phyloP scores from a whole-genome alignment of 2,888 invertebrate species.

The Scaptodrosophila latifasciaeformis region DNA sequence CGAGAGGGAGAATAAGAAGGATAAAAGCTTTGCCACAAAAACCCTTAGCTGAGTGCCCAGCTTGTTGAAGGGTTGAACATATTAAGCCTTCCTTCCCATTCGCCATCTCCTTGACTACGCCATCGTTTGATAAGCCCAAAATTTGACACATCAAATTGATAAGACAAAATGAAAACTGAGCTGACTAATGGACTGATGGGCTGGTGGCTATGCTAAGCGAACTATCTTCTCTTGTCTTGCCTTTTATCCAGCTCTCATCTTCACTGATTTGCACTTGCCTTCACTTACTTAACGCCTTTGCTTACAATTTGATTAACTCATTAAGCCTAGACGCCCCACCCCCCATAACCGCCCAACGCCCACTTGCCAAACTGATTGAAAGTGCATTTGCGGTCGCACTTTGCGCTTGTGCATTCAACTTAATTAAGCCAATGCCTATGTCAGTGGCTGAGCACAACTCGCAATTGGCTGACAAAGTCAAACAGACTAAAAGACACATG shows the following conservation, averaged over 20 bases:
- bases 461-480: constrained; percentile 10
- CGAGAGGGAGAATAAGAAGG: background rate
- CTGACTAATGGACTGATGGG: constrained; percentile 20
- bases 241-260: background rate
- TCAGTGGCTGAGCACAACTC: background rate
- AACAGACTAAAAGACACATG: background rate
- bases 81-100: constrained; percentile 2
- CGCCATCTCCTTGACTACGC: background rate
- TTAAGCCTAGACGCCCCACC: too few species aligned
- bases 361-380: constrained; percentile 11
- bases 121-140: constrained; percentile 26
- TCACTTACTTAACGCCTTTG: background rate
- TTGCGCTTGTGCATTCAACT: constrained; percentile 37
- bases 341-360: background rate
- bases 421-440: constrained; percentile 46
- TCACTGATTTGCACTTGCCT: background rate
- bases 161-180: constrained; percentile 7
- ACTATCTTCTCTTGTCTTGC: constrained; percentile 14
- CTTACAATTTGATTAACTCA: constrained; percentile 29
- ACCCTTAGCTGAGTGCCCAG: constrained; percentile 4
- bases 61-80: constrained; percentile 31
- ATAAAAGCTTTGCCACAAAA: too few species aligned
- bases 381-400: constrained; percentile 1
- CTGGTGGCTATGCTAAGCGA: constrained; percentile 5
- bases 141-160: constrained; percentile 20